Percentiles rank a stretch among this genome's conserved stretches.
phyloP scores from a whole-genome alignment of 2,113 vertebrate genomes.

The Centropus unirufus region DNA sequence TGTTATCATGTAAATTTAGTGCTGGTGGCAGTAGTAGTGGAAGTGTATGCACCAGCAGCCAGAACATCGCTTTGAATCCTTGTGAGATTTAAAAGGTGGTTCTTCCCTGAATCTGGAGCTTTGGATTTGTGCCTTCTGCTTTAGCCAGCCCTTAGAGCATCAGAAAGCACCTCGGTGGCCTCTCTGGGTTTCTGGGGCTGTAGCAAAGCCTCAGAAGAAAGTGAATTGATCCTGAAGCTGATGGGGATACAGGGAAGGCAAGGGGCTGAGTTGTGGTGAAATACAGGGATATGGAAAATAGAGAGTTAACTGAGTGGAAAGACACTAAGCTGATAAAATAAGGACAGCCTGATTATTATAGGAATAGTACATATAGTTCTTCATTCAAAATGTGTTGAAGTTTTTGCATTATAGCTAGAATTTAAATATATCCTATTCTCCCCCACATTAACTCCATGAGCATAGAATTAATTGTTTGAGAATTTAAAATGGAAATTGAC shows the following conservation, averaged over 20 bases:
- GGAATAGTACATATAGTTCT: background rate
- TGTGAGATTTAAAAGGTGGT: background rate
- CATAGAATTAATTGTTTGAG: conserved; percentile 21
- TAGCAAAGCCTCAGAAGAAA: background rate
- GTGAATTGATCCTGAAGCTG: background rate
- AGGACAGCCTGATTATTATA: background rate
- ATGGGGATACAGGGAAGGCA: background rate
- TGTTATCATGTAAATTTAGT: background rate
- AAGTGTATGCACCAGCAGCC: background rate
- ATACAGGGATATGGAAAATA: background rate
- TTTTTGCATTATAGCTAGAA: background rate
- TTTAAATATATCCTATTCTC: conserved; percentile 11
- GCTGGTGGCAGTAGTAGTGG: background rate
- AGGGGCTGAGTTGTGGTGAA: background rate
- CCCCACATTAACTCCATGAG: background rate
- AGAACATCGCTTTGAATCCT: background rate
- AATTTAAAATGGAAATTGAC: conserved; percentile 26
- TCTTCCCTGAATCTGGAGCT: background rate
- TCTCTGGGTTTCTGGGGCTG: background rate
- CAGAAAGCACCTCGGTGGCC: background rate
- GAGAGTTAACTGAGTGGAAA: background rate
- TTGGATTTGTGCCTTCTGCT: background rate
- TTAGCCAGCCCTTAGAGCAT: background rate
- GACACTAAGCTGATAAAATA: background rate
- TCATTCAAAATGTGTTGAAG: background rate